Base-by-base conservation (phyloP, 2,113 vertebrate species). In the Notarius quadriscutis region DNA sequence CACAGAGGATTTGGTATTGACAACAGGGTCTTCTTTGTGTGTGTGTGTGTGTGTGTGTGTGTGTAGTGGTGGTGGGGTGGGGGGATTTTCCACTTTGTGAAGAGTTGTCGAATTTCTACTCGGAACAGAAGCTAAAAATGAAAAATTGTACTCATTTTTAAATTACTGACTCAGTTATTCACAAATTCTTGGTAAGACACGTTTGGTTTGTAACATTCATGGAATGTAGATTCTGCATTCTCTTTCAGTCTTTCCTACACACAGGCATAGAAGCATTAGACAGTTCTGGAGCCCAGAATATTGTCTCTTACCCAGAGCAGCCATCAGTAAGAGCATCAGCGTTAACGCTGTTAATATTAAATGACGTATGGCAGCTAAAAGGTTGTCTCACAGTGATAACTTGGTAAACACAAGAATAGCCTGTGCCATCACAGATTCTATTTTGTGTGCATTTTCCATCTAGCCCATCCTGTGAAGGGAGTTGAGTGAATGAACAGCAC, bases 341-440 rank as follows among this genome's bases (percentile, higher is more conserved):
- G 11, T 58, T 22, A 62, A 65, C 6, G 1, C 78, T 85, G 48
- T 55, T 85, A n/a, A 81, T 88, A 55, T 84, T 87, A 74, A 89
- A 89, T 48, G 75, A 67, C 50, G 81, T 63, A 81, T 48, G 60
- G 7, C 79, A 81, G 72, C 74, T 79, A 74, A 62, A 77, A 25
- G 58, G 77, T 11, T 83, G 55, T 62, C 75, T 78, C 55, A 74
- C 69, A 87, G 86, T 79, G 18, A 67, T 69, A 62, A 75, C 75
- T 72, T 80, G 30, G 55, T 51, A 84, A 86, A 90, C 65, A 57
- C 48, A 84, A 67, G 25, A 67, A 22, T 22, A 30, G 22, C 65
- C 12, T 50, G 34, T 74, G 74, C 84, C 79, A 88, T 57, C 18
- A 30, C 60, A 18, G 18, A 34, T 4, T 81, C 18, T 8, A 65